phyloP scores from a whole-genome alignment of 2,797 vertebrate genomes.

The Eupleurogrammus muticus region DNA sequence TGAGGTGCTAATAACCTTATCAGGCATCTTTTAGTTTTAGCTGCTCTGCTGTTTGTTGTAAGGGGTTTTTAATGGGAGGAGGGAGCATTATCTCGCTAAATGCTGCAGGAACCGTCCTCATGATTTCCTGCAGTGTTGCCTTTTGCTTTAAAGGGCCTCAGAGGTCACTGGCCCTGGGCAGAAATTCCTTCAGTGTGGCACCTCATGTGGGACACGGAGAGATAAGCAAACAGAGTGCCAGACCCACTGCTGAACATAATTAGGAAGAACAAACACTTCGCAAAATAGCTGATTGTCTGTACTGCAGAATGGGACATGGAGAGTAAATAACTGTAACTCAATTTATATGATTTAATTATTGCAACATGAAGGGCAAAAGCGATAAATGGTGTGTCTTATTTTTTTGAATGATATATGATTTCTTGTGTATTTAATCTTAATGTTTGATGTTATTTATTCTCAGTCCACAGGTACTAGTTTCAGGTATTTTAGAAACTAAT shows the following conservation, averaged over 20 bases:
- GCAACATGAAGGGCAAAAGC: neutral
- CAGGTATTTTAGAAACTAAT: neutral
- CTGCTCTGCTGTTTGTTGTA: slow-evolving; percentile 86
- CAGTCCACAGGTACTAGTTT: too few relatives aligned
- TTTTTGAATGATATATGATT: neutral
- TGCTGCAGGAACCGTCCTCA: slow-evolving; percentile 82
- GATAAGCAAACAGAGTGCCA: slow-evolving; percentile 73
- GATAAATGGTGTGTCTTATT: too few relatives aligned
- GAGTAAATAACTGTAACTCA: slow-evolving; percentile 23
- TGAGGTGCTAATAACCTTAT: slow-evolving; percentile 88
- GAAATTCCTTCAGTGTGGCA: slow-evolving; percentile 82
- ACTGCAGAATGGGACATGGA: slow-evolving; percentile 29
- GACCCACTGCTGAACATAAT: slow-evolving; percentile 69
- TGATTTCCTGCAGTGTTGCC: slow-evolving; percentile 87
- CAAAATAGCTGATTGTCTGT: slow-evolving; percentile 38
- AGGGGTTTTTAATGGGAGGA: slow-evolving; percentile 40
- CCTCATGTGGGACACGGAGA: slow-evolving; percentile 67
- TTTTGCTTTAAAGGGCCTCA: slow-evolving; percentile 80
- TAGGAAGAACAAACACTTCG: slow-evolving; percentile 70
- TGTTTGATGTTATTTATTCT: too few relatives aligned
- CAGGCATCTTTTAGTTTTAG: slow-evolving; percentile 90
- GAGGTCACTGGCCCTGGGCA: slow-evolving; percentile 86
- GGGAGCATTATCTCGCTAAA: slow-evolving; percentile 86
- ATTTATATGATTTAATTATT: slow-evolving; percentile 8
- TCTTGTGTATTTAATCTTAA: neutral